Evolutionary conservation across 2,888 invertebrate genomes (phyloP).

Genomic region (Gnatocerus cornutus): DNA sequence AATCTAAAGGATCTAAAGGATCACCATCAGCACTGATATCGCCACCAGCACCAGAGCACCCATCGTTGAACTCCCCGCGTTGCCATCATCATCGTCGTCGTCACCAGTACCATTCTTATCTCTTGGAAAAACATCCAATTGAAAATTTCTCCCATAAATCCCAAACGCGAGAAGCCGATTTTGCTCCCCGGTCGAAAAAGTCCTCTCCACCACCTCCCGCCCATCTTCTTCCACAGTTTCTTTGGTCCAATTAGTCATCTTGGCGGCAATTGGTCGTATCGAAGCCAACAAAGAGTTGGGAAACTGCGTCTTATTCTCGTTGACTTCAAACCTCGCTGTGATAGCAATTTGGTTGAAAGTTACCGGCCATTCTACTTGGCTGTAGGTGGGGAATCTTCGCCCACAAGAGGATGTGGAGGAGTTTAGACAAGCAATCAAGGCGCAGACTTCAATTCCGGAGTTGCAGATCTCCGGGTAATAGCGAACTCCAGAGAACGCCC

Average conservation of each 20-base stretch:
- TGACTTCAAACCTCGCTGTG: conserved; percentile 68
- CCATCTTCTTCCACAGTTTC: conserved; percentile 26
- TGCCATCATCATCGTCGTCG: neutral
- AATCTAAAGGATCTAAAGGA: no score
- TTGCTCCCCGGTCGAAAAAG: neutral
- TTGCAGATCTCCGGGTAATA: conserved; percentile 69
- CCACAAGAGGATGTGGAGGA: conserved; percentile 72
- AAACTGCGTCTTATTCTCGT: conserved; percentile 69
- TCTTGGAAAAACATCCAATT: neutral
- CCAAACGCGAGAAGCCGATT: conserved; percentile 1
- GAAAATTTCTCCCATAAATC: conserved; percentile 4
- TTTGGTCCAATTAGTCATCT: conserved; percentile 57
- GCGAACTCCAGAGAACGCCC: conserved; percentile 73
- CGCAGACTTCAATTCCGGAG: conserved; percentile 73
- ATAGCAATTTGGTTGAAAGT: conserved; percentile 72
- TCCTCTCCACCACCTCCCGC: neutral
- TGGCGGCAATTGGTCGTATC: conserved; percentile 72
- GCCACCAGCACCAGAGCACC: neutral
- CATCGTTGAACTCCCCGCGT: neutral
- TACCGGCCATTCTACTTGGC: conserved; percentile 67
- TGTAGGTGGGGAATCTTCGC: conserved; percentile 66
- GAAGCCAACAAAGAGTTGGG: conserved; percentile 73
- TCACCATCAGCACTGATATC: no score
- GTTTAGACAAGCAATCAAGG: conserved; percentile 73
- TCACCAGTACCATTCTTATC: neutral